phyloP scores from a whole-genome alignment of 1,140 invertebrate genomes.

The Drosophila tristis region DNA sequence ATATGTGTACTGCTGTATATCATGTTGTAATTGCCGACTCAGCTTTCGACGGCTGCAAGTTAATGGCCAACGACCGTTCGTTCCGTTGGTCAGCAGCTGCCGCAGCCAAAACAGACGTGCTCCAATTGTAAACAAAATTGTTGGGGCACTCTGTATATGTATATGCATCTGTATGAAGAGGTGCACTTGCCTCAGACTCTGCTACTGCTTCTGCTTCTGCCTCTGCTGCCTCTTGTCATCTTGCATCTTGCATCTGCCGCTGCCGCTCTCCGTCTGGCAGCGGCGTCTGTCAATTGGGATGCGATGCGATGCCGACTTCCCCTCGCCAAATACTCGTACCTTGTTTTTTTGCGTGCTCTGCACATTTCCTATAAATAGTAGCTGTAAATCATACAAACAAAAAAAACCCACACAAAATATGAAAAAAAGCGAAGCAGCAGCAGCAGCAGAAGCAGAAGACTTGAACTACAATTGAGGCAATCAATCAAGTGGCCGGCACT shows the following conservation, averaged over 20 bases:
- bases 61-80: constrained; percentile 43
- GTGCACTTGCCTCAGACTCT: constrained; percentile 2
- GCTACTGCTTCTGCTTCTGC: constrained; percentile 11
- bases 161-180: background rate
- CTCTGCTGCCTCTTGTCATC: background rate
- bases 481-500: constrained; percentile 52
- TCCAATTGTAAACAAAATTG: constrained; percentile 77
- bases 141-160: constrained; percentile 14
- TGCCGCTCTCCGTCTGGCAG: constrained; percentile 51
- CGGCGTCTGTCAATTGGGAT: constrained; percentile 52
- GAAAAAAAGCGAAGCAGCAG: background rate
- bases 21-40: constrained; percentile 55
- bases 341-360: constrained; percentile 54
- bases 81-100: constrained; percentile 56
- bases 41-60: constrained; percentile 52
- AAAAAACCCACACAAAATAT: too few relatives aligned
- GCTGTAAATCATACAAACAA: constrained; percentile 64
- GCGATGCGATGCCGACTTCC: constrained; percentile 30
- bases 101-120: constrained; percentile 76
- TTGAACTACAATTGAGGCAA: constrained; percentile 41
- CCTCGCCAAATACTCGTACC: background rate
- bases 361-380: constrained; percentile 63
- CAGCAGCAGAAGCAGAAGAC: background rate
- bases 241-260: constrained; percentile 35
- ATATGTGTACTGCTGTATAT: too few relatives aligned